Evolutionary conservation across 2,888 invertebrate genomes (phyloP), one percentile per base, ranked within the genome.

Genomic region (Exephanes ischioxanthus): DNA sequence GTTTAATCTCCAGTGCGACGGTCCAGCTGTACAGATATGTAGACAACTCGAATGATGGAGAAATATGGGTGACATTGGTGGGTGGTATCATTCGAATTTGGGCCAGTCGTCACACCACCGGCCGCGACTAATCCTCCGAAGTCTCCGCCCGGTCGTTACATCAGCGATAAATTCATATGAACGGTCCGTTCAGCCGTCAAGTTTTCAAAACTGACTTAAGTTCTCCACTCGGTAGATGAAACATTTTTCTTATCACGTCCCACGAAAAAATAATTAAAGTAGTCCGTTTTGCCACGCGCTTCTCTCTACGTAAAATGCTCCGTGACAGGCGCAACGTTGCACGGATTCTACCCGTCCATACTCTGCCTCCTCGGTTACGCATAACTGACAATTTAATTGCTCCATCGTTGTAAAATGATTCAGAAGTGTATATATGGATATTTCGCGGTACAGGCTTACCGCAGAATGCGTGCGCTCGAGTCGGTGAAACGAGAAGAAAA

Each of bases 361-460:
- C 9, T 30, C 5, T 19, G 11, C n/a, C 53, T 33, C 19, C 30
- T 4, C 45, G 41, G 19, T 22, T 22, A 41, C 45, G 41, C 68
- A 30, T 22, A 76, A 58, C 61, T 63, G 71, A 77, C 77, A 26
- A 78, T 83, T 72, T 83, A 83, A 83, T 83, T 83, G 45, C 72
- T 6, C 66, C 67, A 72, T 83, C 67, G 72, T 78, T 68, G 37
- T 26, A 72, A 78, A 78, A 73, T 73, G 68, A 83, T 61, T 53
- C 72, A 53, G 14, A 37, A 45, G 45, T n/a, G 7, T 55, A 14
- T 58, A 19, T 58, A 58, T 26, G 67, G 66, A 78, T 71, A 78
- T 55, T 71, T 58, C 37, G 48, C n/a, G 26, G 68, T n/a, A 63
- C 16, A 26, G 45, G 2, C 16, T 14, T 81, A 53, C 30, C 58